Evolutionary conservation across 2,113 vertebrate species (phyloP), one percentile per base, ranked within the genome.

Genomic region (Cyrtonyx montezumae): DNA sequence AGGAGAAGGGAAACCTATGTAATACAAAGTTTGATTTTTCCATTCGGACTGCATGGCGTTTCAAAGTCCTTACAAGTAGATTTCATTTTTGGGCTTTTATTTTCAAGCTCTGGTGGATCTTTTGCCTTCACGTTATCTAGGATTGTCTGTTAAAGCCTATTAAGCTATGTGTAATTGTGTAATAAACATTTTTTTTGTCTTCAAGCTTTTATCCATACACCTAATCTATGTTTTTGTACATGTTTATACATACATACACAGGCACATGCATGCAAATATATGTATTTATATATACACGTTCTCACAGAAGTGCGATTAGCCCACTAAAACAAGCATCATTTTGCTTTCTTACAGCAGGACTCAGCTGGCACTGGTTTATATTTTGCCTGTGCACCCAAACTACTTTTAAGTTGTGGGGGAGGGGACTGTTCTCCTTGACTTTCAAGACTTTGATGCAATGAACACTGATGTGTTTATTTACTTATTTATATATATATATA

Each of bases 81-180:
- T 83, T 90, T 8, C 14, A 4, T 70, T 70, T 74, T 13, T 46
- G 67, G 21, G 12, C 16, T 25, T 66, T 30, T 10, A 4, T 49
- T 92, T 90, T 71, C 32, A 45, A 84, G 32, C 56, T 61, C 77
- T 42, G 21, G 6, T 49, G 48, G 62, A 6, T 92, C 0, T 0
- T 0, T 48, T 82, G 73, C 30, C 40, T 48, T 1, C 7, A 0
- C 1, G 0, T 59, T 68, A 1, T 82, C 84, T 63, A 5, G 67
- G 61, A 16, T 91, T 87, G 53, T 70, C 46, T 74, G 61, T 67
- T 85, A 34, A 22, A 49, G 42, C 28, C 43, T 80, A 56, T 30
- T 7, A 12, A 56, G 63, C 25, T 3, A 26, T 8, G 20, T 40
- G 4, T 36, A 84, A 80, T 55, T 4, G 2, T 0, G 1, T 40